A percentile compares a stretch with the other conserved stretches of the same genome.
phyloP scores from a whole-genome alignment of 2,888 invertebrate species.

The Silvanus unidentatus region DNA sequence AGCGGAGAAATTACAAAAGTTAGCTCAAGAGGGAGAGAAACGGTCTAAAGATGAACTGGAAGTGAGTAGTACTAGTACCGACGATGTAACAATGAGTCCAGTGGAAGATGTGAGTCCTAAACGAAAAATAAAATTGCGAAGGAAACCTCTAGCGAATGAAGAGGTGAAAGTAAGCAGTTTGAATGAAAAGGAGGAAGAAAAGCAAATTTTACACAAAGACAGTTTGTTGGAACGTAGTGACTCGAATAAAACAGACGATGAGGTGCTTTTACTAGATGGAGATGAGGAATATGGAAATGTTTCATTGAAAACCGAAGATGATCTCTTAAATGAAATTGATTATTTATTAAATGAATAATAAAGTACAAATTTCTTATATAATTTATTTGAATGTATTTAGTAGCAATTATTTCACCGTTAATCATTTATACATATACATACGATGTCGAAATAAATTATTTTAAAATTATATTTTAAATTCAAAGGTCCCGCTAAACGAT shows the following conservation, averaged over 20 bases:
- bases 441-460: too few relatives aligned
- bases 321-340: slow-evolving; percentile 45
- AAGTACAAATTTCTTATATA: too few relatives aligned
- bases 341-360: slow-evolving; percentile 39
- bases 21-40: slow-evolving; percentile 8
- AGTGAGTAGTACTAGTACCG: slow-evolving; percentile 33
- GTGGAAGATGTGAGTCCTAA: slow-evolving; percentile 9
- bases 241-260: slow-evolving; percentile 31
- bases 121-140: slow-evolving; percentile 17
- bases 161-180: slow-evolving; percentile 9
- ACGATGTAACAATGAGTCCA: slow-evolving; percentile 15
- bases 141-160: slow-evolving; percentile 11
- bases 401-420: too few relatives aligned
- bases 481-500: too few relatives aligned
- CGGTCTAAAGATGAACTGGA: slow-evolving; percentile 25
- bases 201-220: slow-evolving; percentile 10
- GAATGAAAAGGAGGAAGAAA: slow-evolving; percentile 11
- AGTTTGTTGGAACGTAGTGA: slow-evolving; percentile 11
- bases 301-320: slow-evolving; percentile 39
- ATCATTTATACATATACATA: too few relatives aligned
- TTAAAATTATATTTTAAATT: too few relatives aligned
- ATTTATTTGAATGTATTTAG: too few relatives aligned
- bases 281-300: slow-evolving; percentile 35
- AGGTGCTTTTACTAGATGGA: slow-evolving; percentile 37
- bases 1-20: slow-evolving; percentile 30